Percentiles rank a stretch among this genome's conserved stretches.
These are phyloP conservation scores for Mya arenaria DNA, from an alignment of 1,140 invertebrate species.

Conservation along the genomic window DNA sequence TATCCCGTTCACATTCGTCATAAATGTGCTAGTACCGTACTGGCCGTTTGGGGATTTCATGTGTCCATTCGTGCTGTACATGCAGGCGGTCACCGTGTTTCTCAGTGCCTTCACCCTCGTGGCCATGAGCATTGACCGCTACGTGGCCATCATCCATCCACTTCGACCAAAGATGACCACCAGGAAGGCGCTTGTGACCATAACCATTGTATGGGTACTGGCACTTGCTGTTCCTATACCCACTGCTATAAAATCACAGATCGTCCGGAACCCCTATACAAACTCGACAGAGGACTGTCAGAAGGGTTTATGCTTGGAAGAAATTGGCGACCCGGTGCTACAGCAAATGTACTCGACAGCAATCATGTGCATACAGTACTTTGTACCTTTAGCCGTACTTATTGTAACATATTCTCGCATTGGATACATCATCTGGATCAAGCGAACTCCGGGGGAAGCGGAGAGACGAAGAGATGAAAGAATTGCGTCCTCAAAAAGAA, in stretches of 20 bases:
- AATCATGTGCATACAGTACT: conserved; percentile 92
- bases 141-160: conserved; percentile 95
- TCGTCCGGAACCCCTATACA: conserved; percentile 24
- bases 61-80: conserved; percentile 92
- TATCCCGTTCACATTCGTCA: conserved; percentile 81
- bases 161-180: conserved; percentile 90
- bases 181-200: conserved; percentile 86
- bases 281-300: conserved; percentile 47
- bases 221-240: conserved; percentile 65
- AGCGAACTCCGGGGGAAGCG: conserved; percentile 92
- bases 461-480: conserved; percentile 90
- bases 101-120: conserved; percentile 96
- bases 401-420: conserved; percentile 93
- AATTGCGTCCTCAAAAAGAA: conserved; percentile 93
- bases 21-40: conserved; percentile 89
- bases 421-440: conserved; percentile 93
- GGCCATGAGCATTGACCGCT: conserved; percentile 97
- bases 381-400: conserved; percentile 90
- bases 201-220: conserved; percentile 88
- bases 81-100: conserved; percentile 96
- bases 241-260: conserved; percentile 64
- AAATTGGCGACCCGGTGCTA: conserved; percentile 55
- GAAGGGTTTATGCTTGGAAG: conserved; percentile 66
- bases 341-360: conserved; percentile 88
- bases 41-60: conserved; percentile 96